phyloP scores from a whole-genome alignment of 1,140 invertebrate genomes.

The Dufourea novaeangliae region DNA sequence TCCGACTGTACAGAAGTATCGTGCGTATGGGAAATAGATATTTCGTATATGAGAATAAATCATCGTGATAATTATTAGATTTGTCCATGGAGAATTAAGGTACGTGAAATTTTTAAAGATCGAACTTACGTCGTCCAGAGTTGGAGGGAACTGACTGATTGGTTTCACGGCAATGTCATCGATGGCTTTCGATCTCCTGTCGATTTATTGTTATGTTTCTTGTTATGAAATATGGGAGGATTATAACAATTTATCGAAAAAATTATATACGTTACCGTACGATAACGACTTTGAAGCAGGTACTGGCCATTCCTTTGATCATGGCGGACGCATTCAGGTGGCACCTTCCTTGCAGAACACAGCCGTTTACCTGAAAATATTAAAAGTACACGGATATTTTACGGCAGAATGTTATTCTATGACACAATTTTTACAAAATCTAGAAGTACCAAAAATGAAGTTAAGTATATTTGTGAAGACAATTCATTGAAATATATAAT shows the following conservation, averaged over 20 bases:
- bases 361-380: conserved; percentile 91
- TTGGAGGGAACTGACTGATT: conserved; percentile 92
- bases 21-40: conserved; percentile 18
- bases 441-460: too few relatives aligned
- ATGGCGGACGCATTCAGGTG: conserved; percentile 97
- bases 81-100: too few relatives aligned
- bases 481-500: too few relatives aligned
- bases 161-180: conserved; percentile 96
- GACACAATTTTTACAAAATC: too few relatives aligned
- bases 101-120: too few relatives aligned
- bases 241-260: too few relatives aligned
- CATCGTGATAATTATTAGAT: too few relatives aligned
- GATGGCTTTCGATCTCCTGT: conserved; percentile 64
- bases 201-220: conserved; percentile 58
- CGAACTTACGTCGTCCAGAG: conserved; percentile 88
- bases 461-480: too few relatives aligned
- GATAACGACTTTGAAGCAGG: conserved; percentile 92
- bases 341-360: conserved; percentile 95
- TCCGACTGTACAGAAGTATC: conserved; percentile 48
- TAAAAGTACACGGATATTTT: too few relatives aligned
- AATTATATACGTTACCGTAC: conserved; percentile 87
- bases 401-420: too few relatives aligned
- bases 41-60: too few relatives aligned
- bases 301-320: conserved; percentile 94
- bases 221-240: background rate